phyloP scores from a whole-genome alignment of 2,797 vertebrate species.

The Iguana delicatissima region DNA sequence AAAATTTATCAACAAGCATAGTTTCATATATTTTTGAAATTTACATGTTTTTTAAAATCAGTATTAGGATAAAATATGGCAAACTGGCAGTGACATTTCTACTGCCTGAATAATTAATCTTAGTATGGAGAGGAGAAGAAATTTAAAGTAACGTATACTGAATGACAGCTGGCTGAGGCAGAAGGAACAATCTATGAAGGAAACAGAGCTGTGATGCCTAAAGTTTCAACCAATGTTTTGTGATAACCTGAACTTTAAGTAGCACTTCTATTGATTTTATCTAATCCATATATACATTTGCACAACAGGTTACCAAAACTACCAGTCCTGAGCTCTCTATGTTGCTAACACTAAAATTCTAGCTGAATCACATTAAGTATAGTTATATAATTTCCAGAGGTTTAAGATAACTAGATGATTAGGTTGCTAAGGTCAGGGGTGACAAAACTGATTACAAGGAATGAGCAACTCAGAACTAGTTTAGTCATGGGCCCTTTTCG shows the following conservation, averaged over 20 bases:
- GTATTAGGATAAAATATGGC: neutral
- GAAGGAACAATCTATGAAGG: neutral
- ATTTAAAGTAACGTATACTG: neutral
- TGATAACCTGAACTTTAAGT: neutral
- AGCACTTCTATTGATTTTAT: slow-evolving; percentile 6
- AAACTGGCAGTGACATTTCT: neutral
- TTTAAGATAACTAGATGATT: no score
- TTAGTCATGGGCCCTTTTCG: no score
- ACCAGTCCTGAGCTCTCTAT: neutral
- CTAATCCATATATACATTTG: slow-evolving; percentile 1
- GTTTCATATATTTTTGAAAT: slow-evolving; percentile 5
- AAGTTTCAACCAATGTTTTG: slow-evolving; percentile 19
- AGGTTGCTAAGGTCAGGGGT: neutral
- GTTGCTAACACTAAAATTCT: slow-evolving; percentile 19
- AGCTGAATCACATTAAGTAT: neutral
- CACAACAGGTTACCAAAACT: slow-evolving; percentile 7
- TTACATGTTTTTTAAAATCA: neutral
- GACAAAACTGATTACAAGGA: neutral
- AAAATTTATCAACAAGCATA: slow-evolving; percentile 24
- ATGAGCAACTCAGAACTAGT: neutral
- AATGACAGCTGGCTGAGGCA: neutral
- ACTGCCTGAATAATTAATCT: neutral
- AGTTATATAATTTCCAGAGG: neutral
- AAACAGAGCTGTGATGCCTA: neutral
- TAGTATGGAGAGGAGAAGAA: neutral